Evolutionary conservation across 2,888 invertebrate species (phyloP), one percentile per base, ranked within the genome.

Genomic region (Salticus scenicus): DNA sequence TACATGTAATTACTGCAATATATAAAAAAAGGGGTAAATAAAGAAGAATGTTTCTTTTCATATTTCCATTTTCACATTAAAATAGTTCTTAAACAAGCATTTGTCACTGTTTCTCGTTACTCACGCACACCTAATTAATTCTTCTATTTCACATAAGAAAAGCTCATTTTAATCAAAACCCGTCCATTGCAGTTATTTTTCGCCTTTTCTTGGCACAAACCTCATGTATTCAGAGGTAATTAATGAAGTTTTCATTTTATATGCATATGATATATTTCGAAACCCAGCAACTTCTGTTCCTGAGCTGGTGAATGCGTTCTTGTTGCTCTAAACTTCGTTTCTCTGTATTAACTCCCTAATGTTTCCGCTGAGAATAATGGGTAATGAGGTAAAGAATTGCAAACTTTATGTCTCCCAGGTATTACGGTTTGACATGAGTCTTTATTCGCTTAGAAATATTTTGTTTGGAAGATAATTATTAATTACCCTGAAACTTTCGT

Each of bases 311-410:
- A 47, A 17, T 17, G 42, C 42, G 7, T 47, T 47, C 42, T 47
- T 47, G 42, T 47, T 47, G 42, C n/a, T 7, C 42, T 2, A 10
- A 17, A 47, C 1, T 47, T 47, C 42, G 14, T 47, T 17, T 47
- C 42, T 37, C 37, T 14, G 17, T 47, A 47, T 47, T 47, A 47
- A 17, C 20, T 57, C 57, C 57, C 57, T 57, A 57, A 57, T 57
- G 57, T 57, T 57, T 57, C 57, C 57, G 24, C 57, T 24, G 57
- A 57, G 57, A 57, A 57, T 57, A 24, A 57, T 24, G 57, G 57
- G 57, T 57, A 57, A 57, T 57, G 57, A 57, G 57, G 20, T 57
- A 57, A 57, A 57, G 57, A 57, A 57, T 57, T 57, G 57, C 57
- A 57, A 57, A 57, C 24, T 57, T 57, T 57, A 57, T 24, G 24